Conservation (phyloP, 2,888 invertebrate genomes). For the Ophraella communa region DNA sequence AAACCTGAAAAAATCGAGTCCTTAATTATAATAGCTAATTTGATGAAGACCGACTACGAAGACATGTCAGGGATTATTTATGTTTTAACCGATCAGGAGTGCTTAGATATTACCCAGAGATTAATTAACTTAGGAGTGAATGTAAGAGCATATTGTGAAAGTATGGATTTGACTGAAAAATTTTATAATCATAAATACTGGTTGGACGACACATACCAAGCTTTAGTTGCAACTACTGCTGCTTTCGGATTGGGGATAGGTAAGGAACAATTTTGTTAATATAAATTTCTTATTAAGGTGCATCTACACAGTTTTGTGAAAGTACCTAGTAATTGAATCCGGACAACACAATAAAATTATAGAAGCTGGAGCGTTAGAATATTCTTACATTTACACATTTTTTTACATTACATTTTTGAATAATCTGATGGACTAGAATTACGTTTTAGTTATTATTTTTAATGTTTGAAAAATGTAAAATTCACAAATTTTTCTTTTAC, state of each 20-base stretch:
- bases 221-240: slow-evolving; percentile 89
- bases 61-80: slow-evolving; percentile 88
- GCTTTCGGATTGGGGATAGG: slow-evolving; percentile 96
- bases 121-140: slow-evolving; percentile 69
- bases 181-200: slow-evolving; percentile 71
- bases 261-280: slow-evolving; percentile 46
- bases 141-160: slow-evolving; percentile 80
- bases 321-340: too few relatives aligned
- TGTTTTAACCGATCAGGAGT: slow-evolving; percentile 86
- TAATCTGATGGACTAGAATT: too few relatives aligned
- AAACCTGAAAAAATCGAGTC: slow-evolving; percentile 39
- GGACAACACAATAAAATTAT: too few relatives aligned
- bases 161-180: slow-evolving; percentile 72
- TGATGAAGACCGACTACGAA: slow-evolving; percentile 72
- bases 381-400: too few relatives aligned
- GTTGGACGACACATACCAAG: slow-evolving; percentile 73
- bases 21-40: slow-evolving; percentile 52
- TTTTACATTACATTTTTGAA: too few relatives aligned
- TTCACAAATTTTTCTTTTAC: too few relatives aligned
- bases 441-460: too few relatives aligned
- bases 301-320: too few relatives aligned
- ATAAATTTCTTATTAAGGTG: background rate
- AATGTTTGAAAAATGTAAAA: too few relatives aligned
- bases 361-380: too few relatives aligned
- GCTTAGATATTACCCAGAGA: slow-evolving; percentile 74